A percentile compares a stretch with the other conserved stretches of the same genome.
These are phyloP conservation scores for Ormyrus labotus DNA, from an alignment of 2,888 invertebrate species.

Conservation along the genomic window DNA sequence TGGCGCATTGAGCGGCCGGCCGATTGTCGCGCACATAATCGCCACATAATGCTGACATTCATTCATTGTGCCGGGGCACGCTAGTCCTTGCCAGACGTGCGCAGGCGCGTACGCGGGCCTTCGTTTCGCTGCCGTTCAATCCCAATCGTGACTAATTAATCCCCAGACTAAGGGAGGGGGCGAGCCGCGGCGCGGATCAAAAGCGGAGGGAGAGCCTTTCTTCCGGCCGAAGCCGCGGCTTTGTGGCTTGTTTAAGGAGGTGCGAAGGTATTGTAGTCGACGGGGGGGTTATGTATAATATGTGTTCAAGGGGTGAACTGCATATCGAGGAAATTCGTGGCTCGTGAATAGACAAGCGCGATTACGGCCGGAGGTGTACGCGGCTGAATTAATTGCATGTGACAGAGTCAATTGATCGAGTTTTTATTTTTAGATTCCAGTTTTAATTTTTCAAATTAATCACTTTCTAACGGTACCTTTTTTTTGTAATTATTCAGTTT, in stretches of 20 bases:
- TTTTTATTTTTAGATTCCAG: too few relatives aligned
- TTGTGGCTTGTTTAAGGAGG: conserved; percentile 6
- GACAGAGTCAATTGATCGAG: too few relatives aligned
- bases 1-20: conserved; percentile 45
- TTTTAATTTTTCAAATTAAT: too few relatives aligned
- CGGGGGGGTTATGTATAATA: conserved; percentile 11
- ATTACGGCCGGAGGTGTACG: too few relatives aligned
- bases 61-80: conserved; percentile 61
- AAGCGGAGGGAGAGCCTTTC: conserved; percentile 18
- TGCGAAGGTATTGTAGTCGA: not conserved
- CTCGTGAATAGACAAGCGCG: too few relatives aligned
- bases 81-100: conserved; percentile 71
- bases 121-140: conserved; percentile 62
- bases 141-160: conserved; percentile 70
- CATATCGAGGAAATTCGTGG: too few relatives aligned
- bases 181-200: conserved; percentile 26
- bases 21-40: conserved; percentile 70
- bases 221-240: conserved; percentile 4
- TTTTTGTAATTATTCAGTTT: too few relatives aligned
- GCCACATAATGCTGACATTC: conserved; percentile 70
- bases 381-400: too few relatives aligned
- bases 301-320: not conserved
- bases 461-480: too few relatives aligned
- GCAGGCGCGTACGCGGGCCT: conserved; percentile 63
- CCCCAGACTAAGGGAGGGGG: conserved; percentile 55